Percentiles rank a stretch among this genome's conserved stretches.
Evolutionary conservation across 2,797 vertebrate genomes (phyloP).

Genomic region (Anabas testudineus): DNA sequence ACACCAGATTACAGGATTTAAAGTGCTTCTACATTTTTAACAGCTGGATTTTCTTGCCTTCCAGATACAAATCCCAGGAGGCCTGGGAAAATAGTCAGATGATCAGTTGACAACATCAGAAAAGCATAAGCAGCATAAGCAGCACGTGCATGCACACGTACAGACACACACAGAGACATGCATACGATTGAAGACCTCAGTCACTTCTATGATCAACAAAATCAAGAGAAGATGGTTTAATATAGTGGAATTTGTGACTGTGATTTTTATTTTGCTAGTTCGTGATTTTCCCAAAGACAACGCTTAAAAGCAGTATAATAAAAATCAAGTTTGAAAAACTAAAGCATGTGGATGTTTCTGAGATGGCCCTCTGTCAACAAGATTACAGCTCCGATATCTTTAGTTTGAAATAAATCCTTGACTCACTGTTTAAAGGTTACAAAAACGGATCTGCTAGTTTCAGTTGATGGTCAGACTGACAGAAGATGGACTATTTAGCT

Average conservation of each 20-base stretch:
- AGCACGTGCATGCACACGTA: background rate
- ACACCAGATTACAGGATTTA: conserved; percentile 17
- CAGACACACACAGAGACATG: background rate
- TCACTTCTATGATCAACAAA: background rate
- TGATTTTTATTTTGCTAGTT: too few species aligned
- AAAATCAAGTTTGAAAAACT: background rate
- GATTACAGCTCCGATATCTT: conserved; percentile 30
- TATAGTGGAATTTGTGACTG: background rate
- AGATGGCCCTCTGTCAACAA: background rate
- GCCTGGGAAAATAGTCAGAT: conserved; percentile 13
- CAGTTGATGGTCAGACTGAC: background rate
- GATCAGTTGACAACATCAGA: conserved; percentile 39
- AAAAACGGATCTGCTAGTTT: background rate
- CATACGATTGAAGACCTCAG: background rate
- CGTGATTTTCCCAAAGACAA: background rate
- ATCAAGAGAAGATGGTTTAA: background rate
- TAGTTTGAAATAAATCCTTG: conserved; percentile 31
- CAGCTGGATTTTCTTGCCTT: conserved; percentile 39
- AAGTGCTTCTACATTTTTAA: conserved; percentile 13
- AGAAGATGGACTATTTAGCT: background rate
- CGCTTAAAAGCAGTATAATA: background rate
- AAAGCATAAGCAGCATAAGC: background rate
- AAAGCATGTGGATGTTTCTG: background rate
- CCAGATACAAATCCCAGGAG: conserved; percentile 44
- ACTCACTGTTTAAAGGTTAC: conserved; percentile 8